phyloP scores from a whole-genome alignment of 92 coral and sea anemone genomes.

The Metridium senile region DNA sequence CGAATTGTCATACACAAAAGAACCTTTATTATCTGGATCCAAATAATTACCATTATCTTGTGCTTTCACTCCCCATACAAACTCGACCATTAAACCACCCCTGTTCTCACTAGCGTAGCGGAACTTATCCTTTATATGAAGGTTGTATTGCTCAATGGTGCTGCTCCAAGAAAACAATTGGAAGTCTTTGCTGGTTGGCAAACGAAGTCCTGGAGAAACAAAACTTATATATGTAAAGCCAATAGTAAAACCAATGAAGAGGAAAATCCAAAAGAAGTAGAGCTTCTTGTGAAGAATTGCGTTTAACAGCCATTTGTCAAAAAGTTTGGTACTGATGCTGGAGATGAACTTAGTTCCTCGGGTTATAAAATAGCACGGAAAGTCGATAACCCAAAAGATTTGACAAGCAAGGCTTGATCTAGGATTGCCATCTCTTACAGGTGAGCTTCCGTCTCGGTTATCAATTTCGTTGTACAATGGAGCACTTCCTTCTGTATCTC shows the following conservation, averaged over 20 bases:
- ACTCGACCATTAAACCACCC: slow-evolving; percentile 33
- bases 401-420: slow-evolving; percentile 13
- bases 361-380: slow-evolving; percentile 65
- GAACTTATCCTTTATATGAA: slow-evolving; percentile 73
- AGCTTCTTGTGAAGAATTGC: slow-evolving; percentile 59
- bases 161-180: slow-evolving; percentile 85
- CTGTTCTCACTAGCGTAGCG: slow-evolving; percentile 48
- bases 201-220: slow-evolving; percentile 70
- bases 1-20: slow-evolving; percentile 62
- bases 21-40: slow-evolving; percentile 78
- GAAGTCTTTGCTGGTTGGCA: slow-evolving; percentile 80
- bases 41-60: slow-evolving; percentile 85
- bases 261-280: slow-evolving; percentile 66
- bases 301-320: slow-evolving; percentile 68
- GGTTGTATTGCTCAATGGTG: slow-evolving; percentile 73
- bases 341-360: slow-evolving; percentile 33
- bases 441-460: background rate
- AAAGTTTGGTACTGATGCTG: slow-evolving; percentile 53
- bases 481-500: too few species aligned
- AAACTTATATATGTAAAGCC: slow-evolving; percentile 80
- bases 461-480: background rate
- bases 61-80: slow-evolving; percentile 81
- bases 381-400: slow-evolving; percentile 54
- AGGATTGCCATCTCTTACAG: background rate
- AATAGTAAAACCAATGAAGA: slow-evolving; percentile 69